Conservation (phyloP, 2,113 vertebrate genomes). For the Actenoides lindsayi region DNA sequence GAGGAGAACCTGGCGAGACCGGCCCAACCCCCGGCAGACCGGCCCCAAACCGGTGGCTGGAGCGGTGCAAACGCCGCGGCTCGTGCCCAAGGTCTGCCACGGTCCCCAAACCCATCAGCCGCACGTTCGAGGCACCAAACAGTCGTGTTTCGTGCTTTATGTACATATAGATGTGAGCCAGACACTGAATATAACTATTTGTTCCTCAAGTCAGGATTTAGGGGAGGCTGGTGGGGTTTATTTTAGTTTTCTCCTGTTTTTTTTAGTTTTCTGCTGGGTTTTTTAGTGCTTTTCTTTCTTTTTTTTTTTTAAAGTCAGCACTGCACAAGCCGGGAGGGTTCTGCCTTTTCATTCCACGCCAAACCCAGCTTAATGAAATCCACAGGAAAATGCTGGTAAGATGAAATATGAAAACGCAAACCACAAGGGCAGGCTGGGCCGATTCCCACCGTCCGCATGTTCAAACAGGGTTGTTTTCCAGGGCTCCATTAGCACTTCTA, state of each 20-base stretch:
- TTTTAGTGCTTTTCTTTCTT: neutral
- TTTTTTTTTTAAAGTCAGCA: rapidly evolving
- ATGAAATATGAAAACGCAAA: conserved; percentile 48
- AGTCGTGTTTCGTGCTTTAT: rapidly evolving
- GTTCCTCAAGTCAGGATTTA: neutral
- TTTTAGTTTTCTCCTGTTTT: neutral
- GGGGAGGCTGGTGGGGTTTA: neutral
- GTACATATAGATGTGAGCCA: rapidly evolving
- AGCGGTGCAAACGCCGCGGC: neutral
- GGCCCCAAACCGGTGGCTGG: rapidly evolving
- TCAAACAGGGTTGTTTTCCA: conserved; percentile 45
- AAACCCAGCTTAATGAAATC: conserved; percentile 45
- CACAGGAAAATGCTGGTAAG: conserved; percentile 58
- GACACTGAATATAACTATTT: neutral
- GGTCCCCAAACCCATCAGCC: rapidly evolving
- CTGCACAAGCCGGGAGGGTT: neutral
- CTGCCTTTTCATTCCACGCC: conserved; percentile 45
- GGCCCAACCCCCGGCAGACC: neutral
- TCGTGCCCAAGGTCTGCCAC: neutral
- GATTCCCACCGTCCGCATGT: conserved; percentile 46
- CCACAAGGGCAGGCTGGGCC: conserved; percentile 37
- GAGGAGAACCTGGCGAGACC: rapidly evolving
- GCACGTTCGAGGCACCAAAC: neutral
- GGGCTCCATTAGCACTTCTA: conserved; percentile 9
- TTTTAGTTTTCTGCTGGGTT: neutral